Base-by-base conservation (phyloP, 2,888 invertebrate species). In the Caenorhabditis sp. region DNA sequence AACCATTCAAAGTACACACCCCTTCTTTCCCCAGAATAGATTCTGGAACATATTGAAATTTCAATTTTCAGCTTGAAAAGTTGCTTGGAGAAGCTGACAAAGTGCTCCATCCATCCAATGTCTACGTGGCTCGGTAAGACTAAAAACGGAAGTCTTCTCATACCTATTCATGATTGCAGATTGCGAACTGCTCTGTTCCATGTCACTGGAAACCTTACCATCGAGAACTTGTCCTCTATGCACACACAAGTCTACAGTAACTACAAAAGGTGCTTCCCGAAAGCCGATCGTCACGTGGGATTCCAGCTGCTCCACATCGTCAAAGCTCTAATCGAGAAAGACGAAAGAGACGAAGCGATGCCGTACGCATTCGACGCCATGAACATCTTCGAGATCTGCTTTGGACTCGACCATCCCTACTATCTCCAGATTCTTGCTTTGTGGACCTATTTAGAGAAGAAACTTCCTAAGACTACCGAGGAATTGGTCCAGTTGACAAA, bases 341-440 rank as follows among this genome's bases (percentile, higher is more conserved):
- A 85, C 4, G 70, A 87, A 26, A 81, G 91, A 58, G 85, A 87
- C 11, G 88, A 89, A 62, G 91, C 91, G 1, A 85, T 88, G 47
- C 82, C 87, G 6, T 90, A 90, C 64, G 90, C 90, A 24, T 91
- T 88, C 78, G 91, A 91, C 61, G 91, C 91, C 0, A 91, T 91
- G 91, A 87, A 88, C 62, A 91, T 91, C n/a, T 90, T 91, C 56
- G 91, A 91, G 68, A 88, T 90, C 8, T 89, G 89, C 62, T 89
- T 90, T 64, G 91, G 91, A 26, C 76, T 91, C 53, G 89, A 90
- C 26, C 91, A 91, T 62, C 91, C 91, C 0, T 90, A 90, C 83
- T 91, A 91, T 72, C 85, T 91, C 9, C 90, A 90, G 69, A 89
- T 88, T 0, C 80, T 91, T 11, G 91, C 91, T 1, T 69, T 91